Base-by-base conservation (phyloP, 1,140 invertebrate species). In the Hirudo medicinalis region DNA sequence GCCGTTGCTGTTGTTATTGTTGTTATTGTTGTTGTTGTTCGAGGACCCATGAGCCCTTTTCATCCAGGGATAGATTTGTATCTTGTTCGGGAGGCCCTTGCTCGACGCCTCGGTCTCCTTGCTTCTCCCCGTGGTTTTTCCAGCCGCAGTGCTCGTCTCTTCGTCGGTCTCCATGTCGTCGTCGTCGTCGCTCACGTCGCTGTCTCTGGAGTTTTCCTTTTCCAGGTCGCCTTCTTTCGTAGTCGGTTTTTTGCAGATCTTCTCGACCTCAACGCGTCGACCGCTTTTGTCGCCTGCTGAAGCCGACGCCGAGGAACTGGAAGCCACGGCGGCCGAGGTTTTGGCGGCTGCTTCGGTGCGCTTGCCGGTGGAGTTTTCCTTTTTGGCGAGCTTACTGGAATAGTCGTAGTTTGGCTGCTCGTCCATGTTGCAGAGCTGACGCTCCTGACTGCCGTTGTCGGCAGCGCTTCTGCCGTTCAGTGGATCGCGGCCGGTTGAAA, bases 21-120 rank as follows among this genome's bases (percentile, higher is more conserved):
- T 63, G 20, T 32, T 63, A 15, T 63, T 63, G 2, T 32, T 2
- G 57, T 63, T 63, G 57, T 63, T 63, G 57, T 63, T 63, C 22
- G 22, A 25, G 0, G 22, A 25, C 11, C 57, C 57, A 19, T 68
- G 67, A 68, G 67, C 67, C n/a, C 67, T 25, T 11, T 43, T 32
- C 67, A 68, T 68, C 67, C 67, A 68, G 2, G 67, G 67, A n/a
- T 68, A 68, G 27, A 68, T 68, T 36, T 68, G 57, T 63, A 63
- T 63, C 29, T 63, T 63, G 22, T 63, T 22, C 22, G 57, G 43
- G 5, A 49, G 3, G 43, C 43, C 43, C 43, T 49, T 63, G 57
- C 11, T 63, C 11, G 57, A 11, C 57, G 57, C 57, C 22, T 63
- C 57, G 11, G 43, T 49, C 43, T 49, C 43, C 43, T 63, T 63